phyloP scores from a whole-genome alignment of 2,888 invertebrate species.

The Plebejus argus region DNA sequence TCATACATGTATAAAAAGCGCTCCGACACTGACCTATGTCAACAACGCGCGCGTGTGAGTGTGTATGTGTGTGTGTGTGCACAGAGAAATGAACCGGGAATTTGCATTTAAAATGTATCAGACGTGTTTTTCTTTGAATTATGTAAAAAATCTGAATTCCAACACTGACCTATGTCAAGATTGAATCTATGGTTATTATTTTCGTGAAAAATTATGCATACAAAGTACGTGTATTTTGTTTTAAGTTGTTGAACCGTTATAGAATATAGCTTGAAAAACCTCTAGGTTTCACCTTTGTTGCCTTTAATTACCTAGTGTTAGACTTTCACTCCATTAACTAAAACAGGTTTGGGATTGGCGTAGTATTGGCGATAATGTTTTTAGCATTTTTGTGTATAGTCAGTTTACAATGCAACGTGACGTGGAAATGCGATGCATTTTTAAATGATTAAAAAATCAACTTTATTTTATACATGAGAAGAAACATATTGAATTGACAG shows the following conservation, averaged over 20 bases:
- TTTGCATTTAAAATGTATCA: conserved; percentile 22
- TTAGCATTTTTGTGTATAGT: neutral
- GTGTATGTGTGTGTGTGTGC: conserved; percentile 17
- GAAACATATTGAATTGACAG: neutral
- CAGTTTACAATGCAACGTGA: no score
- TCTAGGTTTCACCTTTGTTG: neutral
- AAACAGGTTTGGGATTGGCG: neutral
- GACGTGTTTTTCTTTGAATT: conserved; percentile 1
- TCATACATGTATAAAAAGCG: conserved; percentile 49
- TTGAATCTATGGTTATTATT: neutral
- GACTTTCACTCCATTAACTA: conserved; percentile 6
- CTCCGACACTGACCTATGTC: conserved; percentile 75
- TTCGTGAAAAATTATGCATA: neutral
- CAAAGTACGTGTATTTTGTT: neutral
- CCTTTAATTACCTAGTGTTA: neutral
- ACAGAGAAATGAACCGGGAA: conserved; percentile 31
- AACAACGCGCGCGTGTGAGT: conserved; percentile 55
- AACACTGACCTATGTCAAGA: conserved; percentile 11
- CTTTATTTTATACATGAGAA: no score
- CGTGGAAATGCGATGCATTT: no score
- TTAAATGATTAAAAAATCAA: no score
- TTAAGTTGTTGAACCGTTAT: neutral
- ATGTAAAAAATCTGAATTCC: conserved; percentile 17
- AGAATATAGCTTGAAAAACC: neutral
- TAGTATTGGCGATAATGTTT: neutral